Base-by-base conservation (phyloP, 2,113 vertebrate species). In the Gallinago undulata region DNA sequence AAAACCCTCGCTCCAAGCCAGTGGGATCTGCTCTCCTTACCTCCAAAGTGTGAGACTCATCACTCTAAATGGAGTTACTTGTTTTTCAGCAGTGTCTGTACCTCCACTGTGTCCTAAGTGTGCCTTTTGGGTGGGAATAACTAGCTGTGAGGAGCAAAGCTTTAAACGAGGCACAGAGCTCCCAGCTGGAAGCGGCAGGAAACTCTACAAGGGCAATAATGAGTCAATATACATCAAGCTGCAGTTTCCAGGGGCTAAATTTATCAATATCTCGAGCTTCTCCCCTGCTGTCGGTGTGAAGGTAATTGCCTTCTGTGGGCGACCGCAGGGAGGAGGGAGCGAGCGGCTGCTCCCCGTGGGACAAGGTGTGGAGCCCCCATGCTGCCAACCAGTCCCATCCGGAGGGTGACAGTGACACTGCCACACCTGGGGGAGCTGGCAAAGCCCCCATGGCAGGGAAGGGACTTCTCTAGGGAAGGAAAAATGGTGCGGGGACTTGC, bases 221-320 rank as follows among this genome's bases (percentile, higher is more conserved):
- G 78, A 95, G 92, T 72, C 57, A 68, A 45, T 89, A 45, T 89
- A 45, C 73, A 57, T 62, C 82, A 73, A 69, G 47, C 78, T 87
- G 93, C 1, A 2, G 35, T 80, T 87, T 89, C 41, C 93, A 90
- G 62, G 56, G 21, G n/a, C 77, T 96, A 41, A 66, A 93, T 91
- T 73, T 82, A 87, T 76, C 89, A 87, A 10, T 39, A 39, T 81
- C 68, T 76, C 69, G 39, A 64, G 69, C 89, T 82, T 91, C 53
- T 96, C 22, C 31, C 30, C 19, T 84, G 48, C 74, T 66, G 9
- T 75, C 2, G 1, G 28, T 50, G 53, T 53, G 88, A 33, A 83
- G 39, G 47, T 37, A 84, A n/a, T 84, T 95, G 82, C 47, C 18
- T 80, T 78, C 28, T 5, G 3, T 47, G 69, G 68, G 66, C 0